Conservation (phyloP, 2,113 vertebrate genomes). For the Crocuta crocuta region DNA sequence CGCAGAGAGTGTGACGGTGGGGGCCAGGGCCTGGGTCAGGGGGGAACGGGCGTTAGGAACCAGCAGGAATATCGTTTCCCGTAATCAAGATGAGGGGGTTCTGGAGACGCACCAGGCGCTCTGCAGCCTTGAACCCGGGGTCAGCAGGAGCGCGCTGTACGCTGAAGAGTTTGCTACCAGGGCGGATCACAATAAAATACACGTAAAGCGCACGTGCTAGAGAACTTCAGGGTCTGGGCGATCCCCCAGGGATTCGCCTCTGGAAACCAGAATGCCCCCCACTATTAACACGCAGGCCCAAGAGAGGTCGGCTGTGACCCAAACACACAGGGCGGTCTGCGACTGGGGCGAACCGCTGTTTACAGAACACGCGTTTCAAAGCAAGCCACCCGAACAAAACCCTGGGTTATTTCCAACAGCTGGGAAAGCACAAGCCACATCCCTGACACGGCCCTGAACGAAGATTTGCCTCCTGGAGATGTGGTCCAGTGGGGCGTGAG, state of each 20-base stretch:
- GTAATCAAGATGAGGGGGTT: accelerated
- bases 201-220: accelerated
- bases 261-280: not conserved
- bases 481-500: accelerated
- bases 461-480: not conserved
- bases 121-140: accelerated
- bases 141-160: accelerated
- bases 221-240: accelerated
- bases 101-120: accelerated
- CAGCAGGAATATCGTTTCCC: accelerated
- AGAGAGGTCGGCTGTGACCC: accelerated
- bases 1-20: accelerated
- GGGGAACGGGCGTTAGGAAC: not conserved
- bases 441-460: not conserved
- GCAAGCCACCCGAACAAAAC: not conserved
- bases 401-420: not conserved
- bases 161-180: too few species aligned
- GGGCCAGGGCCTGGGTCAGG: too few species aligned
- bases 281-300: too few species aligned
- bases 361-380: not conserved
- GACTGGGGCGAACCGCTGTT: not conserved
- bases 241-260: not conserved
- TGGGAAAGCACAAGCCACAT: not conserved
- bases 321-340: not conserved
- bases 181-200: too few species aligned